phyloP scores from a whole-genome alignment of 2,797 vertebrate species.

The Poecile montanus region DNA sequence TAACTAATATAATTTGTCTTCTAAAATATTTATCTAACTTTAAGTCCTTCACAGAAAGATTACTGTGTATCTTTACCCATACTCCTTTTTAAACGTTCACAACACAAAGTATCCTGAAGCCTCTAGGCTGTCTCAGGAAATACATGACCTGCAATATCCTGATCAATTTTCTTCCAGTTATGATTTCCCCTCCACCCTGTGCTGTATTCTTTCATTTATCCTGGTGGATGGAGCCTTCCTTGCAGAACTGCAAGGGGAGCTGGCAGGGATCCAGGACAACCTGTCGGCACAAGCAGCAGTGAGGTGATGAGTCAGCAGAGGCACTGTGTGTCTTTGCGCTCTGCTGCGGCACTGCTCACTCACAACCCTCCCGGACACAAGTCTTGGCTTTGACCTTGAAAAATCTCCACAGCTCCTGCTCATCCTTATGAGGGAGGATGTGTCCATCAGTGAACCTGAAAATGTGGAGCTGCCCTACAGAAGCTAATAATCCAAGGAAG shows the following conservation, averaged over 20 bases:
- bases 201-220: background rate
- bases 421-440: background rate
- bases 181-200: background rate
- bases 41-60: background rate
- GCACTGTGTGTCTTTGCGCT: background rate
- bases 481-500: background rate
- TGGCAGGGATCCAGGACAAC: slow-evolving; percentile 16
- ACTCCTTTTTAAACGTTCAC: background rate
- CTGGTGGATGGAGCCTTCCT: background rate
- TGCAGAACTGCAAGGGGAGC: background rate
- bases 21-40: background rate
- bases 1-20: background rate
- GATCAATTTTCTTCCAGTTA: background rate
- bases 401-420: background rate
- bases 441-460: background rate
- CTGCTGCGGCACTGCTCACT: background rate
- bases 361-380: background rate
- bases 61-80: background rate
- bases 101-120: background rate
- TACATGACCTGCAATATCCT: background rate
- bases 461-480: background rate
- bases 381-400: background rate
- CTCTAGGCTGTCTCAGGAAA: background rate
- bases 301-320: slow-evolving; percentile 63
- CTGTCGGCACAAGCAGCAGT: slow-evolving; percentile 18